phyloP scores from a whole-genome alignment of 2,888 invertebrate genomes.

The Melinaea menophilus region DNA sequence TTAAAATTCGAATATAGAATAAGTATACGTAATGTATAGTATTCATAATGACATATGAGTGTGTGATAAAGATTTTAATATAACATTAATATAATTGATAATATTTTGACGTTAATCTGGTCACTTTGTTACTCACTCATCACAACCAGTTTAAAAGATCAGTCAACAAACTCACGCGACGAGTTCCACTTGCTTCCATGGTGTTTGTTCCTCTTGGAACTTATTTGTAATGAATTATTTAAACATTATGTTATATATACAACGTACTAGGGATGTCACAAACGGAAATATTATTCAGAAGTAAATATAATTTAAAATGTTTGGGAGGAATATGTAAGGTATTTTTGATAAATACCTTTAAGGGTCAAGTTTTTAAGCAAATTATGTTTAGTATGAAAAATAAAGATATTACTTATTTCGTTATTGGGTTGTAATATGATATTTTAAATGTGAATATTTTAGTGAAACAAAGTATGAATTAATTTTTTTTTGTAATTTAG shows the following conservation, averaged over 20 bases:
- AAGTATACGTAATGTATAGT: not conserved
- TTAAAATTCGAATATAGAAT: conserved; percentile 9
- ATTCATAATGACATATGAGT: not conserved
- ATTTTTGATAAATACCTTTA: too few species aligned
- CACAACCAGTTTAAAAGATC: conserved; percentile 68
- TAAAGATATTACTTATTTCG: too few species aligned
- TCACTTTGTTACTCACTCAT: conserved; percentile 64
- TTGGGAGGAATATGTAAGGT: too few species aligned
- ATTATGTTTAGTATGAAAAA: too few species aligned
- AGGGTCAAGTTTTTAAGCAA: too few species aligned
- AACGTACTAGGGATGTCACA: too few species aligned
- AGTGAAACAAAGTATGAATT: too few species aligned
- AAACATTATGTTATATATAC: not conserved
- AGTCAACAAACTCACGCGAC: conserved; percentile 63
- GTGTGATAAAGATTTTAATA: not conserved
- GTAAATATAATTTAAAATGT: too few species aligned
- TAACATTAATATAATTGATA: not conserved
- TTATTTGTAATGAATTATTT: not conserved
- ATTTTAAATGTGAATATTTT: too few species aligned
- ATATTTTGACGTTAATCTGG: conserved; percentile 39
- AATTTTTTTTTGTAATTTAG: too few species aligned
- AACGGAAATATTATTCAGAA: too few species aligned
- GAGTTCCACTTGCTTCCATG: conserved; percentile 24
- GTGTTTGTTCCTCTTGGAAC: conserved; percentile 25
- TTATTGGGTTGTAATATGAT: too few species aligned